Percentiles rank a stretch among this genome's conserved stretches.
Evolutionary conservation across 2,113 vertebrate species (phyloP).

Genomic region (Prunella himalayana): DNA sequence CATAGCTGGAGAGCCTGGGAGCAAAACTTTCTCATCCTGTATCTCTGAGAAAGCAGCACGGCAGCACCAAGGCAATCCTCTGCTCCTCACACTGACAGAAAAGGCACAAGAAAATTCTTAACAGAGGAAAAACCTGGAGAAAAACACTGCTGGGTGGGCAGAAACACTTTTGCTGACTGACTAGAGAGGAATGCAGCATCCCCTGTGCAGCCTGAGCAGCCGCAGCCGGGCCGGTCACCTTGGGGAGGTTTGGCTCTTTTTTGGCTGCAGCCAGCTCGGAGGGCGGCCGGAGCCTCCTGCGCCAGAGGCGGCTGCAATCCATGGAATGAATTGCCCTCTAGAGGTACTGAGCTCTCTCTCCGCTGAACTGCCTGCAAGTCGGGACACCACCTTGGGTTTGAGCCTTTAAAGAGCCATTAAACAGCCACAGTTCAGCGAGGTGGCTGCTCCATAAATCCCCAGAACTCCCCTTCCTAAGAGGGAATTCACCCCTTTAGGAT

Average conservation of each 20-base stretch:
- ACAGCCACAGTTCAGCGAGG: neutral
- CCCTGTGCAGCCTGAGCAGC: neutral
- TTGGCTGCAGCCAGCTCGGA: neutral
- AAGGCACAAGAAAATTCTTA: neutral
- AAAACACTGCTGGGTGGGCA: neutral
- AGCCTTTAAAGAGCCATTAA: neutral
- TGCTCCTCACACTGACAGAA: neutral
- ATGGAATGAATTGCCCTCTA: constrained; percentile 38
- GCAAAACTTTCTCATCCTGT: rapidly evolving
- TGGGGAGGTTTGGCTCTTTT: neutral
- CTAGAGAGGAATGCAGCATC: neutral
- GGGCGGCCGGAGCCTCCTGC: neutral
- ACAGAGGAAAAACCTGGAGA: neutral
- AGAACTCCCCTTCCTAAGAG: neutral
- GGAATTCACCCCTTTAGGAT: neutral
- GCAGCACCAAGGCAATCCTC: neutral
- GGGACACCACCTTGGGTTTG: neutral
- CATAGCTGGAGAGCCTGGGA: neutral
- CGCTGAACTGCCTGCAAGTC: neutral
- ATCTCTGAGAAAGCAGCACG: neutral
- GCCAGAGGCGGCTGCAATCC: neutral
- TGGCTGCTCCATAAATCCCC: neutral
- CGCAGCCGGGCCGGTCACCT: neutral
- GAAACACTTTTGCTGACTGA: neutral
- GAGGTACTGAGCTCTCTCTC: neutral